Base-by-base conservation (phyloP, 2,113 vertebrate species). In the Australoheros scitulus region DNA sequence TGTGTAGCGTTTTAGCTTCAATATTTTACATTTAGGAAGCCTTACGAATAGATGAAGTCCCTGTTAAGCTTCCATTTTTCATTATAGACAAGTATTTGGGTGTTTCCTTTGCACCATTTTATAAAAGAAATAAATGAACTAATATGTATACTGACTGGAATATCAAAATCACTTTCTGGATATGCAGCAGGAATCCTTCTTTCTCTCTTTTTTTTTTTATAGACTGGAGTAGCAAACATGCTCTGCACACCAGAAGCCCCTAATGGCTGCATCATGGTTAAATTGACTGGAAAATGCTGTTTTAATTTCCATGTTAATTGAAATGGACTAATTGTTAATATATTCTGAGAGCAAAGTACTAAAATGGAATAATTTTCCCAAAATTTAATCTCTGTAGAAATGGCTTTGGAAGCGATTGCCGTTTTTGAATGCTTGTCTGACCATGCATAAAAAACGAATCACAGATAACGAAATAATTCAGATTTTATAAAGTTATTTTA, bases 221-320 rank as follows among this genome's bases (percentile, higher is more conserved):
- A 84, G 83, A 85, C 43, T 93, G 85, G 87, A 83, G 92, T 95
- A 96, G 96, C 95, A 96, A 96, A 97, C 95, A 93, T 90, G 92
- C 92, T 95, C 95, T 89, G 96, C 96, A 96, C 96, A 97, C 96
- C 91, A 93, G 96, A 96, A 96, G 93, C 96, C 96, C 94, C 94
- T 97, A 97, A 97, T 97, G 95, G 97, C 97, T 96, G 96, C 95
- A 96, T 97, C 96, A 95, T 94, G 95, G 96, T 97, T 97, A 97
- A 99, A 98, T 99, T 98, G 97, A 96, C 96, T 96, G 97, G 97
- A 99, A 99, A 98, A 98, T 97, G 96, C 95, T 96, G 96, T 97
- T 98, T 97, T 97, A 97, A 97, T 97, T 96, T 96, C 98, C 96
- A 97, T 98, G 97, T 97, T 97, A 98, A 97, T 97, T 96, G 96